These are phyloP conservation scores for Chelonoidis abingdonii DNA, from an alignment of 2,113 vertebrate species.

Conservation along the genomic window DNA sequence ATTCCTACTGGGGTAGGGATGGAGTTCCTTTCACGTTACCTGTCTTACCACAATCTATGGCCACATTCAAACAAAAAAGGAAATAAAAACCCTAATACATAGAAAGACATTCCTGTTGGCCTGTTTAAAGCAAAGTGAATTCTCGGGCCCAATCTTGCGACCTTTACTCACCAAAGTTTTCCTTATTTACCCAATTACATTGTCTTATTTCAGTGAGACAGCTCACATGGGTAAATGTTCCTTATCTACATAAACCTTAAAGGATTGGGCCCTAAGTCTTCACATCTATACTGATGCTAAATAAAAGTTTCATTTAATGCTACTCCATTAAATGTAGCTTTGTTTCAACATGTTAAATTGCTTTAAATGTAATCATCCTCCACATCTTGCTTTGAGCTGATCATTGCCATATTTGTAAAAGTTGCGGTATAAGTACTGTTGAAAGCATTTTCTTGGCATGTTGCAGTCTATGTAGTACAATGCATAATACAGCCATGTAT, in stretches of 20 bases:
- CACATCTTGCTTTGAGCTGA: constrained; percentile 14
- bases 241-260: neutral
- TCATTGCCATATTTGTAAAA: constrained; percentile 47
- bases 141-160: neutral
- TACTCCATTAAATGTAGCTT: accelerated
- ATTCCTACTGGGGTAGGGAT: accelerated
- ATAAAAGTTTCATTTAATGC: neutral
- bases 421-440: neutral
- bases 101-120: too few species aligned
- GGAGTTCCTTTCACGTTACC: neutral
- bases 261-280: neutral
- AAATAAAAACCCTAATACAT: accelerated
- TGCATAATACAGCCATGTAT: accelerated
- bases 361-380: neutral
- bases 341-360: constrained; percentile 49
- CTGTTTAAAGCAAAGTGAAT: too few species aligned
- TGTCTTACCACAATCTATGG: neutral
- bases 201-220: neutral
- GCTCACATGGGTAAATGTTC: neutral
- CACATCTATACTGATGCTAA: accelerated
- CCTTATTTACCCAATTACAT: neutral
- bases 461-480: neutral
- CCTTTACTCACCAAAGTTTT: neutral
- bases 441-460: constrained; percentile 47
- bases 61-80: accelerated